Evolutionary conservation across 2,888 invertebrate species (phyloP).

Genomic region (Drosophila sordidapex): DNA sequence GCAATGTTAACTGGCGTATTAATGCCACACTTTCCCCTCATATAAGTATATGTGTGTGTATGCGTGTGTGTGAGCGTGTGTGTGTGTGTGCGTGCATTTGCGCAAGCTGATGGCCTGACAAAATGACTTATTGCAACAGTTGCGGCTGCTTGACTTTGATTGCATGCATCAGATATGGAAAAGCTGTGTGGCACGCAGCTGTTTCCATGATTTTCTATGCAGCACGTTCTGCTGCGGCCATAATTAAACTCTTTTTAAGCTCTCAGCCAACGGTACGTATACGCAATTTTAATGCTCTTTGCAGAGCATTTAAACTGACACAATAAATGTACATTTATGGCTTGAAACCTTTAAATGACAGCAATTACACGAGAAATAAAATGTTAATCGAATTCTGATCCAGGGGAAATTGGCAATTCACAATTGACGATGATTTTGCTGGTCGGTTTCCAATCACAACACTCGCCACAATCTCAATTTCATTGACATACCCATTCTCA

Average conservation of each 20-base stretch:
- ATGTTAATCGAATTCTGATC: slow-evolving; percentile 34
- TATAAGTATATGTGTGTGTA: background rate
- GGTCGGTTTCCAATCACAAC: background rate
- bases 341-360: background rate
- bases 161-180: slow-evolving; percentile 64
- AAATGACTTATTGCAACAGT: slow-evolving; percentile 70
- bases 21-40: slow-evolving; percentile 62
- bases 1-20: slow-evolving; percentile 79
- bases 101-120: slow-evolving; percentile 31
- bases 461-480: background rate
- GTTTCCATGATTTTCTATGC: slow-evolving; percentile 46
- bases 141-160: slow-evolving; percentile 78
- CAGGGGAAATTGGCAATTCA: background rate
- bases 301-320: background rate
- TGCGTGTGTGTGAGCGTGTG: slow-evolving; percentile 7
- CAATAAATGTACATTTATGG: background rate
- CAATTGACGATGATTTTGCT: background rate
- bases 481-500: background rate
- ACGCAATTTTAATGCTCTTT: slow-evolving; percentile 26
- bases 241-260: slow-evolving; percentile 61
- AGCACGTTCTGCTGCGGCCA: slow-evolving; percentile 36
- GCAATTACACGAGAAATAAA: background rate
- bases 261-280: slow-evolving; percentile 23
- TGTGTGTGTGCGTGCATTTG: background rate
- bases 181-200: slow-evolving; percentile 10